phyloP scores from a whole-genome alignment of 2,888 invertebrate species.

The Crepidodera aurea region DNA sequence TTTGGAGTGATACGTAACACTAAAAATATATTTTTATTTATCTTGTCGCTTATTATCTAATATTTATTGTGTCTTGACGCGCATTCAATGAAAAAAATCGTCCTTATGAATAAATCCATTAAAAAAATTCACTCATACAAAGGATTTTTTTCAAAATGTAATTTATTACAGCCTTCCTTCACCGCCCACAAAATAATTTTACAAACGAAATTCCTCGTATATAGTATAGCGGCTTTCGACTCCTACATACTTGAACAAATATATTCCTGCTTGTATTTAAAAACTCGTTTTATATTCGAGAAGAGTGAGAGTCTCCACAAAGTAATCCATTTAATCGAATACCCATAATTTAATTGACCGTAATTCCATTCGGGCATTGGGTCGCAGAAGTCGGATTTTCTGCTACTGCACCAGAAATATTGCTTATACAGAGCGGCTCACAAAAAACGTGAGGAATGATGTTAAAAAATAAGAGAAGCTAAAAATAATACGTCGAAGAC shows the following conservation, averaged over 20 bases:
- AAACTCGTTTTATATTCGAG: constrained; percentile 8
- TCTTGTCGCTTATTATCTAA: too few relatives aligned
- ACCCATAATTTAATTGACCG: constrained; percentile 28
- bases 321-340: constrained; percentile 25
- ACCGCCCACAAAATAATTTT: not conserved
- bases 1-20: too few relatives aligned
- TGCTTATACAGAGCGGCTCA: not conserved
- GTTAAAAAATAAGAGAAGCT: too few relatives aligned
- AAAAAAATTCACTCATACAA: too few relatives aligned
- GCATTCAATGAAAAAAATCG: too few relatives aligned
- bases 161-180: not conserved
- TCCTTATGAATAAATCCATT: too few relatives aligned
- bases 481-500: too few relatives aligned
- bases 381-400: constrained; percentile 1
- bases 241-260: not conserved
- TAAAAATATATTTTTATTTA: too few relatives aligned
- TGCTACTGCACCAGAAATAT: not conserved
- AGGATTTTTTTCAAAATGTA: too few relatives aligned
- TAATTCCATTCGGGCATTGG: constrained; percentile 8
- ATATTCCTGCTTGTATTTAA: not conserved
- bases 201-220: not conserved
- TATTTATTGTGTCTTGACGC: too few relatives aligned
- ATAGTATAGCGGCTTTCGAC: not conserved
- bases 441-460: too few relatives aligned
- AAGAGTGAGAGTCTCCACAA: not conserved